Evolutionary conservation across 2,113 vertebrate species (phyloP), one percentile per base, ranked within the genome.

Genomic region (Recurvirostra avosetta): DNA sequence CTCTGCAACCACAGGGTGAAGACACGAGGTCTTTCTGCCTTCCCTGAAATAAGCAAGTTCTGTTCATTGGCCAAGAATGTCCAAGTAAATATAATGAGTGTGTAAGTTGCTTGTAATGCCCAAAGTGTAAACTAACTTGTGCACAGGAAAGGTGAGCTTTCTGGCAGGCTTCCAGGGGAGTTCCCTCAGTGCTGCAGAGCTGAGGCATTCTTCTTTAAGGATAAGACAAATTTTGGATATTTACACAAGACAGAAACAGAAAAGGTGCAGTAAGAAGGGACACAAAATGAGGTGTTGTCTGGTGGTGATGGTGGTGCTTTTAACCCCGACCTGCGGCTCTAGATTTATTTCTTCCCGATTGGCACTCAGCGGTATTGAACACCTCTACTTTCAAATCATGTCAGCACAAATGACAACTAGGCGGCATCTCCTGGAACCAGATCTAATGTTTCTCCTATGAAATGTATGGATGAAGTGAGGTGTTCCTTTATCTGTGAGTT

Each of bases 131-230:
- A 88, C 56, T 88, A 82, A 82, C 40, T 29, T 29, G 17, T 45
- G 70, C 80, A 10, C 25, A 67, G 74, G 53, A 56, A 71, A 78
- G 49, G 34, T 82, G 70, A 86, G 50, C 53, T 91, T 91, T 63
- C 82, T 95, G 94, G 58, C 47, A 30, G 55, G 65, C 58, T 96
- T 63, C 49, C 72, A 74, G 29, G 49, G 87, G 59, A 94, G 67
- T 73, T 95, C 50, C 77, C 32, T 63, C 81, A 3, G 32, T 7
- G 5, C n/a, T 49, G 79, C 59, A 70, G 72, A 74, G 38, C 55
- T 36, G 77, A 76, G 36, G 20, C 1, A 0, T 34, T 78, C 29
- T 59, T 86, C 41, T 40, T 36, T 25, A 34, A 67, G 56, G 40
- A 16, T 8, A 45, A 52, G 62, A 15, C 21, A 67, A 45, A 56